Percentiles rank a stretch among this genome's conserved stretches.
Conservation (phyloP, 2,113 vertebrate genomes). For the Hyperopisus bebe region DNA sequence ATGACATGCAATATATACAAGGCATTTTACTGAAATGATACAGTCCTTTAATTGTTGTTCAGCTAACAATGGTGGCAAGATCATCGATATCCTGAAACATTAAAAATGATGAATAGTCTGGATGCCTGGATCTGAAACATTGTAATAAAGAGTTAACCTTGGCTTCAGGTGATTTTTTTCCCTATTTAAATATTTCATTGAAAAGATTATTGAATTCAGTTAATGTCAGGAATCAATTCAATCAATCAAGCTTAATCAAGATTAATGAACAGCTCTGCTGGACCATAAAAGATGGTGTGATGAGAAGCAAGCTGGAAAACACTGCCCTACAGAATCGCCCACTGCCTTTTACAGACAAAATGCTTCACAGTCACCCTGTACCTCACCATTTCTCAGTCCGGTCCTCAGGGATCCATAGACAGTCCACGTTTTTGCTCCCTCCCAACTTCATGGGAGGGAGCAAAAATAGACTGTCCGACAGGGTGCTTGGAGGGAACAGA, state of each 20-base stretch:
- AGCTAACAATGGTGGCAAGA: not conserved
- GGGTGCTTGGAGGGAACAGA: not conserved
- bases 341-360: not conserved
- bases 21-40: not conserved
- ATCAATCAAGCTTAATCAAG: slow-evolving; percentile 3
- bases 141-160: not conserved
- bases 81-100: not conserved
- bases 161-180: not conserved
- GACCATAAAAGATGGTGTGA: not conserved
- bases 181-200: not conserved
- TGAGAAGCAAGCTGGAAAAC: not conserved
- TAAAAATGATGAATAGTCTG: not conserved
- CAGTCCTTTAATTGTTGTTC: not conserved
- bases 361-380: not conserved
- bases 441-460: not conserved
- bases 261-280: not conserved
- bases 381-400: not conserved
- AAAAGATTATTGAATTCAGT: not conserved
- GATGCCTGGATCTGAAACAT: not conserved
- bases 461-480: too few relatives aligned
- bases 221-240: not conserved
- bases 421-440: not conserved
- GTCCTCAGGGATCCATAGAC: not conserved
- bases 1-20: not conserved
- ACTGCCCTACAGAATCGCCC: not conserved